Evolutionary conservation across 2,888 invertebrate genomes (phyloP), one percentile per base, ranked within the genome.

Genomic region (Onchidella celtica): DNA sequence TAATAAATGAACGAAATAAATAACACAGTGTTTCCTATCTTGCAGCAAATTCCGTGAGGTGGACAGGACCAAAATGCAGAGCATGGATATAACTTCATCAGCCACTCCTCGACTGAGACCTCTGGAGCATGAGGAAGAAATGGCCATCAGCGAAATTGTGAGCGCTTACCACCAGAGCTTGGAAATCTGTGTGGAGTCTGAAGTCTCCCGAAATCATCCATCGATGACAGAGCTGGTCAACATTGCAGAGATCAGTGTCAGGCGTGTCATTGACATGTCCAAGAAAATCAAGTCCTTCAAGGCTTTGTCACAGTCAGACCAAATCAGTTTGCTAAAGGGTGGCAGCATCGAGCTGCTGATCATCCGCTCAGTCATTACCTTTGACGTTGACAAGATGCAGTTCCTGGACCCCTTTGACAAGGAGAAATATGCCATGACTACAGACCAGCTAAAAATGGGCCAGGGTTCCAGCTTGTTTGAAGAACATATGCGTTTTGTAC

Each of bases 261-360:
- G 98, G 83, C 95, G 99, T 77, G 94, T 95, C 36, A 95, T 95
- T 74, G 94, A 95, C 90, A 95, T 95, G 95, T 94, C 95, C 34
- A 95, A 95, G 90, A 94, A 94, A 88, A 93, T 92, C 82, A 91
- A 92, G 86, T 96, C 97, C 0, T 99, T 99, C 94, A 97, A 97
- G 93, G 97, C 97, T 90, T 96, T 99, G 95, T 97, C 98, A 90
- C 97, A 98, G 91, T 97, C 97, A 88, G 99, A 99, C 93, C 98
- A 99, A 94, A 96, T 97, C 82, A 96, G 96, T 34, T 94, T 98
- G 47, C 93, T 98, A n/a, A 98, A 98, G 93, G 98, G 98, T 1
- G 98, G 98, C 0, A 98, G 98, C 91, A 98, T 97, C 70, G 99
- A 99, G 94, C 97, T 99, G 96, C 96, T 99, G 96, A 97, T 99